These are phyloP conservation scores for Plagiodera versicolora DNA, from an alignment of 2,888 invertebrate genomes.

Conservation along the genomic window DNA sequence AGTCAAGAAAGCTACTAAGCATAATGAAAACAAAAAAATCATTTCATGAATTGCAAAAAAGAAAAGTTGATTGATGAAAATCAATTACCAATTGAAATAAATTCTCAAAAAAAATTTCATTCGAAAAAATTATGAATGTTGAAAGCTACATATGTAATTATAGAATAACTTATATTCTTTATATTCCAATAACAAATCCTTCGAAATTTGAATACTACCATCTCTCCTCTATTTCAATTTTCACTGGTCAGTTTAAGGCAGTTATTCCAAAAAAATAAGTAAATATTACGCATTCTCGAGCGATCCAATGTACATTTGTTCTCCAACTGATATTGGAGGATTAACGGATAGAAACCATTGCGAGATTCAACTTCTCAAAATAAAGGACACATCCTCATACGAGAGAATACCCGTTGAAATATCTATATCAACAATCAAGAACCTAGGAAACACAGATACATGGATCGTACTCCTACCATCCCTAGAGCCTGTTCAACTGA, in stretches of 20 bases:
- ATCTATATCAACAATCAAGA: background rate
- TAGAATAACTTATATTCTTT: background rate
- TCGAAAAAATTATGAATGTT: background rate
- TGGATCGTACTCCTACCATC: background rate
- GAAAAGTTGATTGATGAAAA: background rate
- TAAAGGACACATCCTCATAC: background rate
- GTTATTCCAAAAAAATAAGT: background rate
- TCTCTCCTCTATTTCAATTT: background rate
- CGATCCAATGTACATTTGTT: background rate
- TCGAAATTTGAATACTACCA: background rate
- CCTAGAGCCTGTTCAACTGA: no score
- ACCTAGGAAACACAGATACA: background rate
- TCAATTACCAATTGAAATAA: background rate
- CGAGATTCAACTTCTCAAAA: background rate
- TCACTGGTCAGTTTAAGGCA: background rate
- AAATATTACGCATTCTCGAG: background rate
- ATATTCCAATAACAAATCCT: background rate
- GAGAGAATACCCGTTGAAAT: background rate
- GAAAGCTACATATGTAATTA: background rate
- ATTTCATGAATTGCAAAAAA: background rate
- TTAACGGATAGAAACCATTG: background rate
- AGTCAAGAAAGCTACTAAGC: background rate
- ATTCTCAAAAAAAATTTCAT: background rate
- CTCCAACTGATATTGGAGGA: background rate
- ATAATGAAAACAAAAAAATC: background rate